A percentile compares a stretch with the other conserved stretches of the same genome.
Conservation (phyloP, 2,797 vertebrate genomes). For the Agapornis canus region DNA sequence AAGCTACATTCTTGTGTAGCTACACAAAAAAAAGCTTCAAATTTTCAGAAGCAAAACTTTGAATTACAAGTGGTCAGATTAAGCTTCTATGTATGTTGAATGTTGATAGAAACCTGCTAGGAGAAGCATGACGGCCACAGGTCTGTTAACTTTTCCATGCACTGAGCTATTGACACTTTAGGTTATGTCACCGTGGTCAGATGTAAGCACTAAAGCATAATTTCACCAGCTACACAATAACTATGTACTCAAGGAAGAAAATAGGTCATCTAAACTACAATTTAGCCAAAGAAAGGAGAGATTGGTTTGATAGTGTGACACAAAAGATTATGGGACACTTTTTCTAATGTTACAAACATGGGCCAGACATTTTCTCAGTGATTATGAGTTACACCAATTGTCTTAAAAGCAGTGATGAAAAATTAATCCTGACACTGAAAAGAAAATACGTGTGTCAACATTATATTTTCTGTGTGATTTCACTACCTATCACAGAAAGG, state of each 20-base stretch:
- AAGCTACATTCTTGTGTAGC: not conserved
- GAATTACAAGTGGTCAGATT: not conserved
- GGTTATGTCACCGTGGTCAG: not conserved
- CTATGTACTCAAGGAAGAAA: not conserved
- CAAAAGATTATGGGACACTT: not conserved
- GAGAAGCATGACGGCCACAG: not conserved
- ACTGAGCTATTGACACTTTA: not conserved
- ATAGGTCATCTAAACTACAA: not conserved
- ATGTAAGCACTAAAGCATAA: not conserved
- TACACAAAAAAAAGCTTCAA: not conserved
- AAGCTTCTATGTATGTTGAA: not conserved
- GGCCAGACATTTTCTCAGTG: not conserved
- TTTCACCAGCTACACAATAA: not conserved
- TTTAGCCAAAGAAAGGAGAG: not conserved
- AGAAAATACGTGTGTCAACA: not conserved
- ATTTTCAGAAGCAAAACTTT: not conserved
- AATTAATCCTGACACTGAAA: not conserved
- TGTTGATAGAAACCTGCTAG: slow-evolving; percentile 2
- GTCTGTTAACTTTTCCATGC: not conserved
- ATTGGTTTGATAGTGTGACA: not conserved
- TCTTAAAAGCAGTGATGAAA: not conserved
- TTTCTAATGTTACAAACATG: not conserved
- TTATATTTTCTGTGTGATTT: not conserved
- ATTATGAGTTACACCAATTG: not conserved
- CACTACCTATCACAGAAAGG: not conserved